phyloP scores from a whole-genome alignment of 2,797 vertebrate species.

The Pelochelys cantorii region DNA sequence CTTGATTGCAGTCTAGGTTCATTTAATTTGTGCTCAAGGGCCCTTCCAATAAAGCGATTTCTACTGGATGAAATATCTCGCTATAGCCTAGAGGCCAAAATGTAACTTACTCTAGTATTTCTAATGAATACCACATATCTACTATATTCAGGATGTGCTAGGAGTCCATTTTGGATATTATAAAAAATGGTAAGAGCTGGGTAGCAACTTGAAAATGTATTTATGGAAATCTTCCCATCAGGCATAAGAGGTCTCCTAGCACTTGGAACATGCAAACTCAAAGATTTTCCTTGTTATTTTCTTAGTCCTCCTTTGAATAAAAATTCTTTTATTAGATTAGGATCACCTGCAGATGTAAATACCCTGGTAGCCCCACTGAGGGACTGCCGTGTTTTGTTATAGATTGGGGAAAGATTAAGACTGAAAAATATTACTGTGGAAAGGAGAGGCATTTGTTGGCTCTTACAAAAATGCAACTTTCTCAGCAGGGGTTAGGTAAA shows the following conservation, averaged over 20 bases:
- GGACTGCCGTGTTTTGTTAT: neutral
- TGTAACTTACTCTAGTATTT: constrained; percentile 67
- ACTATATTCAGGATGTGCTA: constrained; percentile 35
- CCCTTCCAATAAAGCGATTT: constrained; percentile 77
- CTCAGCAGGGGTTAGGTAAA: neutral
- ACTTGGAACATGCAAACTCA: neutral
- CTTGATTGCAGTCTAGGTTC: constrained; percentile 77
- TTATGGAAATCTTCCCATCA: neutral
- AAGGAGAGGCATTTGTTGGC: neutral
- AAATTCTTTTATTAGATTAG: neutral
- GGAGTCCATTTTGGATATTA: constrained; percentile 37
- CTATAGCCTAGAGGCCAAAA: constrained; percentile 74
- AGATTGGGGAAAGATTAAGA: neutral
- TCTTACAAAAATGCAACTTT: constrained; percentile 7
- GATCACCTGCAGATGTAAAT: neutral
- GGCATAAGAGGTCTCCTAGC: constrained; percentile 15
- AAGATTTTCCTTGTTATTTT: neutral
- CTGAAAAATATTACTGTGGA: neutral
- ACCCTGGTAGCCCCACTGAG: neutral
- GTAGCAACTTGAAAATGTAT: constrained; percentile 4
- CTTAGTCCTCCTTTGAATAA: neutral
- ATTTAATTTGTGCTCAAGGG: constrained; percentile 83
- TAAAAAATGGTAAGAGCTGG: constrained; percentile 20
- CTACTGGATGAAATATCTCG: constrained; percentile 76
- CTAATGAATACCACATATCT: constrained; percentile 67